Evolutionary conservation across 2,113 vertebrate species (phyloP).

Genomic region (Malaclemys terrapin): DNA sequence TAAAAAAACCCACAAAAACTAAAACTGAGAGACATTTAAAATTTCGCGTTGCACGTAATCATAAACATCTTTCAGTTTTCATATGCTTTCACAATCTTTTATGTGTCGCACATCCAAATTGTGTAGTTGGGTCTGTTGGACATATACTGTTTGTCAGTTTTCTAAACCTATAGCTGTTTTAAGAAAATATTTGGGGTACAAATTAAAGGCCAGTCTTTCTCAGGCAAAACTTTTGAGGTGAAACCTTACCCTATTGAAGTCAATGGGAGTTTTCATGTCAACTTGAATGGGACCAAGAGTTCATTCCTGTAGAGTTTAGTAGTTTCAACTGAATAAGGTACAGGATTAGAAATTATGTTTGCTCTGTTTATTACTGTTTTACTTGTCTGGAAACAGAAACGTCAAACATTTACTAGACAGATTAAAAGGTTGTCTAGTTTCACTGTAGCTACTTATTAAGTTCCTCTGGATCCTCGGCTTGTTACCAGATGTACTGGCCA

Average conservation of each 20-base stretch:
- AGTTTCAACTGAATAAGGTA: background rate
- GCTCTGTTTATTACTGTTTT: background rate
- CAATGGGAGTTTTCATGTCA: background rate
- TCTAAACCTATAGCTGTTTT: background rate
- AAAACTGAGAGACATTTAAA: background rate
- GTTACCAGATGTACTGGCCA: background rate
- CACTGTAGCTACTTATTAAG: background rate
- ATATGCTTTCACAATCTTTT: background rate
- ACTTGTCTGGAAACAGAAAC: constrained; percentile 33
- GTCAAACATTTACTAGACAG: constrained; percentile 17
- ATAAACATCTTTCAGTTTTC: background rate
- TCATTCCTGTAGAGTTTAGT: background rate
- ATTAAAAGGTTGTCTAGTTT: constrained; percentile 36
- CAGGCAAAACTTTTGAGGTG: background rate
- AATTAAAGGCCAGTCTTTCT: background rate
- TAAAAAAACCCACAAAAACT: background rate
- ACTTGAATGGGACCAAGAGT: background rate
- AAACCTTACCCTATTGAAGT: background rate
- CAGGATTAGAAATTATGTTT: background rate
- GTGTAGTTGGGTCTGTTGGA: background rate
- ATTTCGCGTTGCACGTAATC: background rate
- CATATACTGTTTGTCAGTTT: background rate
- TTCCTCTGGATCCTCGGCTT: constrained; percentile 24
- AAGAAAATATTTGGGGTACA: background rate
- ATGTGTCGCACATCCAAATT: background rate